Evolutionary conservation across 2,797 vertebrate species (phyloP), one percentile per base, ranked within the genome.

Genomic region (Anomalospiza imberbis): DNA sequence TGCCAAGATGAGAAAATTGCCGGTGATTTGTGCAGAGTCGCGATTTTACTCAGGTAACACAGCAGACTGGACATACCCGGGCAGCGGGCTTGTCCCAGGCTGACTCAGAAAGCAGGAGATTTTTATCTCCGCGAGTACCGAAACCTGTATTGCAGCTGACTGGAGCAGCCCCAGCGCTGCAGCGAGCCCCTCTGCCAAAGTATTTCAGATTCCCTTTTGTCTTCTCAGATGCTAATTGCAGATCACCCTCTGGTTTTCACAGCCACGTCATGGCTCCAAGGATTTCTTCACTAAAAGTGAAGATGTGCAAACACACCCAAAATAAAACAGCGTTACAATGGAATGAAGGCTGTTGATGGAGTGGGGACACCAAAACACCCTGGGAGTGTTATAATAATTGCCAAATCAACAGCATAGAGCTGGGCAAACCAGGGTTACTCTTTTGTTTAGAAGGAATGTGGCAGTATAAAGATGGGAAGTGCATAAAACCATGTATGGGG

Each of bases 21-120:
- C 1, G 0, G 5, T 40, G 66, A 10, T 40, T 71, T 25, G 62
- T 0, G 0, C 28, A 18, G 45, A 36, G 79, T 73, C 60, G 53
- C 0, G 0, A 28, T 85, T 45, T 93, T 31, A 60, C 82, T 96
- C 89, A 34, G 3, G 9, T 20, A 13, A 22, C 57, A 32, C 48
- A 31, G 84, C 38, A 71, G 34, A 24, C 76, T 90, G 95, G 94
- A 84, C 76, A 83, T 86, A 93, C 82, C 92, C 73, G 6, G 76
- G 48, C 13, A 14, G 36, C 8, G 7, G 60, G 55, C 76, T 91
- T 32, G 89, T 66, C 89, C 89, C 85, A n/a, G 63, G 24, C 63
- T 96, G 91, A 87, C 84, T 95, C 88, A 92, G 45, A 94, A 51
- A 71, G 28, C 25, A n/a, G 78, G 5, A 86, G 70, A 70, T 79